Percentiles rank a stretch among this genome's conserved stretches.
Evolutionary conservation across 2,888 invertebrate genomes (phyloP).

Genomic region (Timandra comae): DNA sequence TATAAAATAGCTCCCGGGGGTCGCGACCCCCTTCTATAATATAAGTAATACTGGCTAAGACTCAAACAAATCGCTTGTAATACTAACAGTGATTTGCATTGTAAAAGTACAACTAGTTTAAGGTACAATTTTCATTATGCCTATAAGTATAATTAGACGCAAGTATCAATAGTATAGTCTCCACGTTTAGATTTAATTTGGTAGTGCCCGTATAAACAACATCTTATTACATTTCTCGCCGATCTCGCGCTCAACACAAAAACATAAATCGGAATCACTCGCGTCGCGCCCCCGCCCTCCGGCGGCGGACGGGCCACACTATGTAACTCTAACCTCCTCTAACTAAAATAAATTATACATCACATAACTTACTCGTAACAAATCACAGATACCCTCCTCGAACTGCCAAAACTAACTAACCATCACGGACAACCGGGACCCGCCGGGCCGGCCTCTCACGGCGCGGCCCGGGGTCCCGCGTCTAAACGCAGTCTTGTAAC

Average conservation of each 20-base stretch:
- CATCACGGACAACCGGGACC: constrained; percentile 12
- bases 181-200: too few species aligned
- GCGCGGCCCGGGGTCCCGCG: constrained; percentile 29
- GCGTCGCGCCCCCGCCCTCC: too few species aligned
- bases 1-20: constrained; percentile 15
- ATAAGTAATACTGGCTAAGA: constrained; percentile 27
- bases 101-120: constrained; percentile 25
- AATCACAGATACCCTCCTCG: constrained; percentile 70
- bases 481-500: constrained; percentile 68
- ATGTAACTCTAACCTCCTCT: too few species aligned
- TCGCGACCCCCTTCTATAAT: constrained; percentile 8
- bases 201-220: too few species aligned
- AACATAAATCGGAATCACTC: too few species aligned
- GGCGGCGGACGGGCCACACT: too few species aligned
- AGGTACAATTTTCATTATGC: constrained; percentile 34
- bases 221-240: too few species aligned
- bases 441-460: constrained; percentile 7
- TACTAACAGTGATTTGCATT: constrained; percentile 49
- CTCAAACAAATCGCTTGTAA: constrained; percentile 33
- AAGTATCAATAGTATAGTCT: too few species aligned
- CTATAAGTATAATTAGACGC: constrained; percentile 18
- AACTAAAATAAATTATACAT: too few species aligned
- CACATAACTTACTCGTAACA: constrained; percentile 50
- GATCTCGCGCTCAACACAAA: too few species aligned
- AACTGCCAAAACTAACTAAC: constrained; percentile 49